A percentile compares a stretch with the other conserved stretches of the same genome.
Evolutionary conservation across 2,113 vertebrate species (phyloP).

Genomic region (Onychorhynchus coronatus): DNA sequence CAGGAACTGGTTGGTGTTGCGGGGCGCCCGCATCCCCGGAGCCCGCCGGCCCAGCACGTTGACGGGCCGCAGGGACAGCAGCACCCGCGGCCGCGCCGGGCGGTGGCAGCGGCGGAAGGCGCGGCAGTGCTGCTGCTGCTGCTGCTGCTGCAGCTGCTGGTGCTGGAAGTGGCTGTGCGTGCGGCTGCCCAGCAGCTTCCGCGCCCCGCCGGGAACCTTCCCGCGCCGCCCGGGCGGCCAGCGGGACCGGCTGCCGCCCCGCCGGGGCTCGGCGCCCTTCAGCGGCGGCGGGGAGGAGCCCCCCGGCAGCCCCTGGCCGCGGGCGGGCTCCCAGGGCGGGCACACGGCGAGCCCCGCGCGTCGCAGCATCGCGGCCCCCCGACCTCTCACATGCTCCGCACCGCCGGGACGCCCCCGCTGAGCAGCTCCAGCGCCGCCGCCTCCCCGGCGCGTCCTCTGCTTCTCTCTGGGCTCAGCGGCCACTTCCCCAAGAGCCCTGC

Average conservation of each 20-base stretch:
- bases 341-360: slow-evolving; percentile 49
- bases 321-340: too few relatives aligned
- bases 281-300: too few relatives aligned
- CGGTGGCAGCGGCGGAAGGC: slow-evolving; percentile 18
- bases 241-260: not conserved
- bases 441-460: not conserved
- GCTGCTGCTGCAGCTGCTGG: not conserved
- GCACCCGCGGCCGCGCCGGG: slow-evolving; percentile 18
- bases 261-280: too few relatives aligned
- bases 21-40: slow-evolving; percentile 83
- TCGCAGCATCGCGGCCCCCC: slow-evolving; percentile 54
- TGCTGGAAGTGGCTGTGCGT: slow-evolving; percentile 12
- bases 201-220: not conserved
- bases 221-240: slow-evolving; percentile 42
- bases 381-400: slow-evolving; percentile 68
- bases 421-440: not conserved
- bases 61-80: slow-evolving; percentile 77
- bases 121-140: not conserved
- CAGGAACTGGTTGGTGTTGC: slow-evolving; percentile 89
- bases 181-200: slow-evolving; percentile 42
- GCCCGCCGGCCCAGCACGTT: slow-evolving; percentile 79
- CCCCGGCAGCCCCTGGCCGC: too few relatives aligned
- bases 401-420: not conserved
- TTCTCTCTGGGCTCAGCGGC: not conserved
- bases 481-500: not conserved